A percentile compares a stretch with the other conserved stretches of the same genome.
phyloP scores from a whole-genome alignment of 2,888 invertebrate species.

The Euzophera pinguis region DNA sequence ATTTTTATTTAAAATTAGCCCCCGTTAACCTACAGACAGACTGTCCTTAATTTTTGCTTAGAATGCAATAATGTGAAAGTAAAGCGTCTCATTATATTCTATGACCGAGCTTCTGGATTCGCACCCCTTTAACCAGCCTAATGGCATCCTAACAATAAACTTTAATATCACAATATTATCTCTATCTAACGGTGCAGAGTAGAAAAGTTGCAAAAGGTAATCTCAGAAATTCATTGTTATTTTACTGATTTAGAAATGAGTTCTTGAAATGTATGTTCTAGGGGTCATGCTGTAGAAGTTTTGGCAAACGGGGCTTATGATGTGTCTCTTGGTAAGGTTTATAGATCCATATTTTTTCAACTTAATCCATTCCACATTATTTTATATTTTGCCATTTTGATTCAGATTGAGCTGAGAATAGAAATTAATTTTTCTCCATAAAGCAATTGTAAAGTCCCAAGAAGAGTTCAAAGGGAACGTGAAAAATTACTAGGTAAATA shows the following conservation, averaged over 20 bases:
- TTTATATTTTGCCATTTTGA: too few relatives aligned
- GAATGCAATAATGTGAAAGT: slow-evolving; percentile 36
- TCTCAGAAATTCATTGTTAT: slow-evolving; percentile 6
- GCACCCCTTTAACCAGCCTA: slow-evolving; percentile 47
- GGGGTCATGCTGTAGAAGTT: neutral
- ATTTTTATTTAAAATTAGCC: too few relatives aligned
- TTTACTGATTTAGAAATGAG: neutral
- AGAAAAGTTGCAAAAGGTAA: slow-evolving; percentile 6
- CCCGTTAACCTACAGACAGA: too few relatives aligned
- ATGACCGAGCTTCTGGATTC: slow-evolving; percentile 37
- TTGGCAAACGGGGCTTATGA: too few relatives aligned
- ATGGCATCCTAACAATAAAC: slow-evolving; percentile 40
- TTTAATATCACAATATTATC: slow-evolving; percentile 41
- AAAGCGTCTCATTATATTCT: slow-evolving; percentile 52
- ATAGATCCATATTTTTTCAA: too few relatives aligned
- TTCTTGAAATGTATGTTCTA: slow-evolving; percentile 2
- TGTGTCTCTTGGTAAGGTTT: too few relatives aligned
- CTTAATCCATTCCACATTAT: too few relatives aligned
- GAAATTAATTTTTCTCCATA: too few relatives aligned
- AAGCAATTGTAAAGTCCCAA: too few relatives aligned
- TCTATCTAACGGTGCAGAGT: slow-evolving; percentile 19
- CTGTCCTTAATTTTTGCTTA: slow-evolving; percentile 16
- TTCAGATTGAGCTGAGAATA: too few relatives aligned
- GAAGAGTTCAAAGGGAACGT: too few relatives aligned
- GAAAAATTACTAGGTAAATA: too few relatives aligned